A percentile compares a stretch with the other conserved stretches of the same genome.
Conservation (phyloP, 1,140 invertebrate genomes). For the Calosoma granatense region DNA sequence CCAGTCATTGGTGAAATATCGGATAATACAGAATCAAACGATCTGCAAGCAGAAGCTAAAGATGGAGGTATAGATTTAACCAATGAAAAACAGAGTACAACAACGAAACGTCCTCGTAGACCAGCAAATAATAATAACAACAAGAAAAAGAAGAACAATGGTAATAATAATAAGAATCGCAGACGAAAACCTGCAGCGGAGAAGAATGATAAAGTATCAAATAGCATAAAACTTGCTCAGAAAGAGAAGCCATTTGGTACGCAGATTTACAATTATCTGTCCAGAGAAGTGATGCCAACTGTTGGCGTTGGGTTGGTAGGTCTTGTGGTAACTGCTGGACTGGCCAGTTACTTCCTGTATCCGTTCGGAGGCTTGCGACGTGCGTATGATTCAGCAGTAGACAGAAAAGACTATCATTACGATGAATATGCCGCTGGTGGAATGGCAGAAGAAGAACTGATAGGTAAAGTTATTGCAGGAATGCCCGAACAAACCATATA, state of each 20-base stretch:
- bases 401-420: conserved; percentile 50
- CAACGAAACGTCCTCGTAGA: conserved; percentile 36
- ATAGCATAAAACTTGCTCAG: conserved; percentile 37
- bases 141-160: conserved; percentile 48
- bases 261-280: conserved; percentile 66
- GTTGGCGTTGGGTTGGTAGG: conserved; percentile 66
- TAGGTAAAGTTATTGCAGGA: conserved; percentile 61
- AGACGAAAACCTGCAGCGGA: conserved; percentile 39
- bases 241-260: conserved; percentile 50
- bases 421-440: conserved; percentile 50
- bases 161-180: conserved; percentile 42
- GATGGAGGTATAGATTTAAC: conserved; percentile 44
- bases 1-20: conserved; percentile 16
- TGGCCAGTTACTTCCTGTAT: conserved; percentile 65
- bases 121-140: conserved; percentile 25
- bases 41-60: conserved; percentile 38
- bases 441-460: conserved; percentile 60
- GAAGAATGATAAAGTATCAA: conserved; percentile 39
- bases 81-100: conserved; percentile 38
- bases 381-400: conserved; percentile 47
- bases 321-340: conserved; percentile 54
- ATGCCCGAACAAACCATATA: conserved; percentile 43
- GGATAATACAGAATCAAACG: conserved; percentile 17
- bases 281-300: conserved; percentile 67
- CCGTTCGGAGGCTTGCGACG: conserved; percentile 57